Base-by-base conservation (phyloP, 2,113 vertebrate species). In the Falcunculus frontatus region DNA sequence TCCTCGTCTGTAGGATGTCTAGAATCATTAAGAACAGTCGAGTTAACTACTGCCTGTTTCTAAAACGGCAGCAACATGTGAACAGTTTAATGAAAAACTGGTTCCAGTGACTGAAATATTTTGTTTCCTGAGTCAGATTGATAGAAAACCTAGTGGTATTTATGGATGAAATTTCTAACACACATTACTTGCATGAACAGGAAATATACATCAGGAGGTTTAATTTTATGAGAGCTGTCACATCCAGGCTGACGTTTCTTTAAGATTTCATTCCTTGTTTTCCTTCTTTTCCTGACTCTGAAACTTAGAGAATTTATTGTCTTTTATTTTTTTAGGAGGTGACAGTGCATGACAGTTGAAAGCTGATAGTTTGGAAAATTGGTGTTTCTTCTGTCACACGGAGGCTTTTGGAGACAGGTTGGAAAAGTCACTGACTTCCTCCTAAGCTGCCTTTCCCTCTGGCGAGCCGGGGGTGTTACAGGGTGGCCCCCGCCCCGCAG, bases 21-120 rank as follows among this genome's bases (percentile, higher is more conserved):
- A 46, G 82, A 93, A 76, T 84, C 90, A 93, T 95, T 90, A 94
- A 70, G 92, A 92, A 81, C 83, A 92, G 88, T 56, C 68, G 49
- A 59, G 90, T 69, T 95, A 85, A 84, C 79, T 88, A 59, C 68
- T 56, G 64, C 35, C 15, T 81, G 52, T 84, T 96, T 86, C 90
- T 90, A 84, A 90, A 95, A 83, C 11, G 16, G 89, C 78, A 47
- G 64, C 76, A 84, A 55, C 14, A 49, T 93, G 90, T 35, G 79
- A 96, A 90, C 19, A 52, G 33, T 87, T 94, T 93, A 85, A 81
- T 85, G 55, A 67, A 80, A 93, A 93, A 79, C 33, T 49, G 32
- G 52, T 94, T 84, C 47, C 59, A 81, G 39, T 35, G 72, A 84
- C 53, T 74, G 72, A 91, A 96, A 63, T 89, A 74, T 57, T 89